These are phyloP conservation scores for Xestia c-nigrum DNA, from an alignment of 2,888 invertebrate genomes.

Conservation along the genomic window DNA sequence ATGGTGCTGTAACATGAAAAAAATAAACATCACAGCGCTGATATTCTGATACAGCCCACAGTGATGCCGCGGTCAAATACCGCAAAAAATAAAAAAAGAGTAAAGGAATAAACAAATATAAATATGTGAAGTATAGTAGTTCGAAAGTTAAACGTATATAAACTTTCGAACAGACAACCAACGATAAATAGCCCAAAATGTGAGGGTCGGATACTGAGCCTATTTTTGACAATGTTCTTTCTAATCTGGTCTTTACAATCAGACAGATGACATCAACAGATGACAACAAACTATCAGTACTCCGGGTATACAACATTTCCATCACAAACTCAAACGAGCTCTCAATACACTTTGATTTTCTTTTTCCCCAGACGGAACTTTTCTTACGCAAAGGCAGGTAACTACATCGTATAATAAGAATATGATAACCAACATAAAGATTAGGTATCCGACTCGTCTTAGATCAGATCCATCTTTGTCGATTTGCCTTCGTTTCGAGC, in stretches of 20 bases:
- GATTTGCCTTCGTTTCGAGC: constrained; percentile 70
- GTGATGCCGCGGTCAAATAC: too few species aligned
- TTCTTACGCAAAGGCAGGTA: constrained; percentile 7
- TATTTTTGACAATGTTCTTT: background rate
- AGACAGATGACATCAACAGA: too few species aligned
- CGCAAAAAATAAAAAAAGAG: too few species aligned
- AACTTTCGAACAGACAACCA: too few species aligned
- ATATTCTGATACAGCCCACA: too few species aligned
- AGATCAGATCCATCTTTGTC: constrained; percentile 74
- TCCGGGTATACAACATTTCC: background rate
- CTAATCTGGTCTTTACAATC: background rate
- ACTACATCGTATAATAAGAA: constrained; percentile 45
- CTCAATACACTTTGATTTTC: constrained; percentile 33
- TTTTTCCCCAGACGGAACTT: constrained; percentile 3
- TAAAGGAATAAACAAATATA: too few species aligned
- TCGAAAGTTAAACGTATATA: too few species aligned
- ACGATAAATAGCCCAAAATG: too few species aligned
- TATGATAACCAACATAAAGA: constrained; percentile 62
- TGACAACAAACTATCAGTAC: background rate
- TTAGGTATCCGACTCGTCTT: constrained; percentile 66
- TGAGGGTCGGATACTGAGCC: background rate
- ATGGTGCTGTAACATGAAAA: too few species aligned
- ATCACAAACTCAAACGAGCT: background rate
- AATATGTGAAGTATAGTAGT: too few species aligned
- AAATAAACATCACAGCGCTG: too few species aligned